Conservation (phyloP, 2,888 invertebrate species). For the Epirrhoe alternata region DNA sequence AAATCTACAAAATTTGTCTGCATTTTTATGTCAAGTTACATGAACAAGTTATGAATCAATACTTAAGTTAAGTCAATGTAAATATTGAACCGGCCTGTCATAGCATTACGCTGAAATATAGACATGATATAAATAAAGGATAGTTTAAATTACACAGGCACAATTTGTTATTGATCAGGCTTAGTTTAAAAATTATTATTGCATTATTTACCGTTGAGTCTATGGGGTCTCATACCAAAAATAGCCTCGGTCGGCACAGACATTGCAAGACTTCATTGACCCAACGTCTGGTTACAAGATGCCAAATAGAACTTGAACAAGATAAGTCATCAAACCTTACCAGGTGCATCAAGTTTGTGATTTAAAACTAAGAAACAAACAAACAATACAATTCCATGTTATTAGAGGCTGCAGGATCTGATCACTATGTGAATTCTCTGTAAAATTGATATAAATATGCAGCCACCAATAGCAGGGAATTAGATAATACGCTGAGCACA, state of each 20-base stretch:
- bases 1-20: constrained; percentile 66
- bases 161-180: constrained; percentile 26
- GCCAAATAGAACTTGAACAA: constrained; percentile 56
- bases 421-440: constrained; percentile 63
- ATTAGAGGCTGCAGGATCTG: constrained; percentile 50
- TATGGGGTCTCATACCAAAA: constrained; percentile 52
- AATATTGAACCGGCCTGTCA: constrained; percentile 52
- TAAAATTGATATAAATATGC: constrained; percentile 41
- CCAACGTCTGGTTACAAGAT: constrained; percentile 47
- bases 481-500: constrained; percentile 48
- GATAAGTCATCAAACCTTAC: constrained; percentile 67
- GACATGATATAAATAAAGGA: constrained; percentile 37
- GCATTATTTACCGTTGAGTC: constrained; percentile 45
- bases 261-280: constrained; percentile 50
- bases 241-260: constrained; percentile 59
- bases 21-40: constrained; percentile 73
- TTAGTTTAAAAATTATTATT: constrained; percentile 22
- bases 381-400: constrained; percentile 46
- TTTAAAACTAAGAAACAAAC: constrained; percentile 69
- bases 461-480: constrained; percentile 52
- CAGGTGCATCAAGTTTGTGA: constrained; percentile 68
- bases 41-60: constrained; percentile 60
- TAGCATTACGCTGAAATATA: constrained; percentile 23
- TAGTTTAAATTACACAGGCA: constrained; percentile 41
- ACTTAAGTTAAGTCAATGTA: constrained; percentile 56